These are phyloP conservation scores for Microchrysa polita DNA, from an alignment of 2,888 invertebrate species.

Conservation along the genomic window DNA sequence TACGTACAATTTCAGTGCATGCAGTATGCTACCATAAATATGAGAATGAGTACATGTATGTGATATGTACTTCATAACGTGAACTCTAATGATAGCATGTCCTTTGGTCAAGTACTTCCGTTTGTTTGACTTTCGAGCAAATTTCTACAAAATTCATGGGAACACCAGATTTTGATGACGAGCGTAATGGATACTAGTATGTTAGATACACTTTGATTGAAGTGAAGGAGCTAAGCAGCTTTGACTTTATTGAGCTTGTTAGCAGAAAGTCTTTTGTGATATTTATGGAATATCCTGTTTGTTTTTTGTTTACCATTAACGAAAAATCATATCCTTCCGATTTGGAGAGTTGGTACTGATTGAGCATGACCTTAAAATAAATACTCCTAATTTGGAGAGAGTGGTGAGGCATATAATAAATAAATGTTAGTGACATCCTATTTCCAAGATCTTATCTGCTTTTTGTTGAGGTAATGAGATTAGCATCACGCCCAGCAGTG, in stretches of 20 bases:
- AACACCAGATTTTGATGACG: background rate
- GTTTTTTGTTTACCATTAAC: too few species aligned
- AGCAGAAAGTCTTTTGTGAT: background rate
- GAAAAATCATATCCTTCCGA: too few species aligned
- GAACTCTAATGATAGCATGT: background rate
- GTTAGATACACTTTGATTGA: background rate
- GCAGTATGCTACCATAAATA: too few species aligned
- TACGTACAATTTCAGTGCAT: background rate
- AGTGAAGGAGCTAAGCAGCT: background rate
- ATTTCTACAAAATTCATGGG: background rate
- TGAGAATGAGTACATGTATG: background rate
- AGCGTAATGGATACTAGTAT: background rate
- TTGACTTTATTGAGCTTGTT: background rate
- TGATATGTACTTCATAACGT: background rate
- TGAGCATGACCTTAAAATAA: too few species aligned
- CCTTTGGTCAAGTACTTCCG: conserved; percentile 11
- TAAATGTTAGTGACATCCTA: too few species aligned
- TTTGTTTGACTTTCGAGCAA: background rate
- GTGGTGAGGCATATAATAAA: too few species aligned
- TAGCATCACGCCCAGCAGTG: too few species aligned
- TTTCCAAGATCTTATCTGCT: too few species aligned
- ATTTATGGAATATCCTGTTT: background rate
- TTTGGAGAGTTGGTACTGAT: too few species aligned
- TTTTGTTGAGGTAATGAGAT: too few species aligned
- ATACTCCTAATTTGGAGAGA: too few species aligned